Percentiles rank a stretch among this genome's conserved stretches.
Conservation (phyloP, 2,113 vertebrate genomes). For the Oceanites oceanicus region DNA sequence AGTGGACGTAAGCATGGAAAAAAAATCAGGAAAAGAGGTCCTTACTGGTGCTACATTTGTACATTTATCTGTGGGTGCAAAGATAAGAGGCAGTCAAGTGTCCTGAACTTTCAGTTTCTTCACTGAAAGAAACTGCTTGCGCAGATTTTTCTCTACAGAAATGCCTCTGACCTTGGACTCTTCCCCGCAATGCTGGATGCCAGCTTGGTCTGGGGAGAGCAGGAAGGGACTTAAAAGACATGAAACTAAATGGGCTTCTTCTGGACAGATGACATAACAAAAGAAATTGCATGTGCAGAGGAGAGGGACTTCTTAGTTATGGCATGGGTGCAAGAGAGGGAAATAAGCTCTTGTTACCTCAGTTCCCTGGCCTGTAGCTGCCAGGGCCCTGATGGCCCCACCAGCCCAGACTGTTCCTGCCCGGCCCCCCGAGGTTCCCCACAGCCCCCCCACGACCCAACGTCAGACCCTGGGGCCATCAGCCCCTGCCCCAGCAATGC, state of each 20-base stretch:
- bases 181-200: not conserved
- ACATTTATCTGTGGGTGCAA: not conserved
- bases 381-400: not conserved
- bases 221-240: not conserved
- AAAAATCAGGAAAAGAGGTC: not conserved
- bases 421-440: not conserved
- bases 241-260: not conserved
- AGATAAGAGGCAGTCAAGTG: not conserved
- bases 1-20: not conserved
- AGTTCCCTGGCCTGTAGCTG: not conserved
- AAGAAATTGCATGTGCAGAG: not conserved
- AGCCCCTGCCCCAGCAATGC: not conserved
- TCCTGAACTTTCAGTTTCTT: not conserved
- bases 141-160: conserved; percentile 24
- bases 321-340: not conserved
- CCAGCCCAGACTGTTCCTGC: not conserved
- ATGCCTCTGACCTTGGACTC: conserved; percentile 21
- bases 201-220: not conserved
- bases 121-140: conserved; percentile 4
- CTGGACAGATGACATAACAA: not conserved
- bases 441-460: rapidly evolving
- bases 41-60: not conserved
- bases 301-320: not conserved
- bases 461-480: not conserved
- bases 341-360: not conserved